Evolutionary conservation across 2,113 vertebrate species (phyloP).

Genomic region (Panthera leo): DNA sequence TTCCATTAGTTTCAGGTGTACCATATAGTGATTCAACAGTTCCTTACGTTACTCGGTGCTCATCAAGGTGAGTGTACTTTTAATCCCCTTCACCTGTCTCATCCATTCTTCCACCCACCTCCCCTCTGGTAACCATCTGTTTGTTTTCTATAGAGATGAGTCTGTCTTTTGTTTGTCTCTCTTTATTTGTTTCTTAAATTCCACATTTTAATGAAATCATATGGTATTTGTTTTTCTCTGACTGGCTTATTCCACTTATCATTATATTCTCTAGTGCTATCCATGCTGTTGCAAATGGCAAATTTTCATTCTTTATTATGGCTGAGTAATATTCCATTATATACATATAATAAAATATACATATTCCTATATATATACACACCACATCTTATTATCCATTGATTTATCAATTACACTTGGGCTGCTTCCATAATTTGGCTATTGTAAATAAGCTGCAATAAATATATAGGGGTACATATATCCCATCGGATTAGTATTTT

Average conservation of each 20-base stretch:
- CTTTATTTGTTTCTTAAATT: neutral
- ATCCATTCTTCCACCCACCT: neutral
- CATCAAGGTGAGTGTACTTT: neutral
- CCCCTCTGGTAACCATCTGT: neutral
- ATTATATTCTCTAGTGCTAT: neutral
- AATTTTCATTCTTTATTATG: neutral
- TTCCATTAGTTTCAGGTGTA: neutral
- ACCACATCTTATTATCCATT: neutral
- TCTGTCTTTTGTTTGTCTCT: neutral
- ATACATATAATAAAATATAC: too few species aligned
- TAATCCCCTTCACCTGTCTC: neutral
- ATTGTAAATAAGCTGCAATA: neutral
- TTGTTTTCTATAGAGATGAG: neutral
- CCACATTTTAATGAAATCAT: neutral
- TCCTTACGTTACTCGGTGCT: neutral
- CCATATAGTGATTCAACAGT: neutral
- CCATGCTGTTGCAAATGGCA: neutral
- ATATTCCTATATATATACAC: too few species aligned
- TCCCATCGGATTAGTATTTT: neutral
- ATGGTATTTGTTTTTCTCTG: neutral
- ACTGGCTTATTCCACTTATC: neutral
- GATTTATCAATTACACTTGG: neutral
- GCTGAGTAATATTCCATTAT: neutral
- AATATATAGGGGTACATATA: neutral
- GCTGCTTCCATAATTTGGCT: neutral